Conservation (phyloP, 2,113 vertebrate species). For the Tenebrosternarchus preto region DNA sequence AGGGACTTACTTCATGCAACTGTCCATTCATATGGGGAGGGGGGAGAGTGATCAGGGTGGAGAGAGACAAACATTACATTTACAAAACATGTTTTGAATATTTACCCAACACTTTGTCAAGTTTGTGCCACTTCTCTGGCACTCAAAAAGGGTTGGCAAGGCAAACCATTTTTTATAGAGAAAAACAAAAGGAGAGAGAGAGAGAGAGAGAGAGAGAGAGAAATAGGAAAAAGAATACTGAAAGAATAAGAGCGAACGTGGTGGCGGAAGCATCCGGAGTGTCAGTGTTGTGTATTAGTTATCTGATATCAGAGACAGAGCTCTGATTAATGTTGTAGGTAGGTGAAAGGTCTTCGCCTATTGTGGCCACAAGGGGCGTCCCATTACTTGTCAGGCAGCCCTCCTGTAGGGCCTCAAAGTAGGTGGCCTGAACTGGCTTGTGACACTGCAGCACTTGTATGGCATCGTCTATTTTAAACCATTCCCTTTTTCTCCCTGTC, state of each 20-base stretch:
- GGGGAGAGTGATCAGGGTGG: neutral
- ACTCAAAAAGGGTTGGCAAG: constrained; percentile 74
- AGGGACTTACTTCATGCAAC: constrained; percentile 70
- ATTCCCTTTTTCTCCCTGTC: constrained; percentile 97
- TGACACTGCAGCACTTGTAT: constrained; percentile 90
- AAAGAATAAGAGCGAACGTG: constrained; percentile 74
- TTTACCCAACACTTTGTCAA: constrained; percentile 72
- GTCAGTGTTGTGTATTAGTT: constrained; percentile 80
- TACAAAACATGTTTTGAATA: constrained; percentile 74
- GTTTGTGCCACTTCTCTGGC: constrained; percentile 70
- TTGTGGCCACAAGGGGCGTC: constrained; percentile 85
- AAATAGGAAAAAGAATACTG: constrained; percentile 55
- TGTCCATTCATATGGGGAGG: constrained; percentile 61
- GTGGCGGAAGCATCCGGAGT: constrained; percentile 68
- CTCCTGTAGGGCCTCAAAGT: constrained; percentile 90
- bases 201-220: constrained; percentile 16
- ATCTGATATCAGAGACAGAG: constrained; percentile 94
- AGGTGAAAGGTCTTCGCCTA: constrained; percentile 76
- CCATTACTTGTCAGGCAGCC: constrained; percentile 92
- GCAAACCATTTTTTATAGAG: constrained; percentile 67
- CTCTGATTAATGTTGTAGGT: constrained; percentile 88
- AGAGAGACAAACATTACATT: constrained; percentile 69
- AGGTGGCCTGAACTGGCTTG: constrained; percentile 97
- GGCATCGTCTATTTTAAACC: constrained; percentile 98
- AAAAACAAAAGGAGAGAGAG: no score